Conservation (phyloP, 2,113 vertebrate species). For the Carassius gibelio region DNA sequence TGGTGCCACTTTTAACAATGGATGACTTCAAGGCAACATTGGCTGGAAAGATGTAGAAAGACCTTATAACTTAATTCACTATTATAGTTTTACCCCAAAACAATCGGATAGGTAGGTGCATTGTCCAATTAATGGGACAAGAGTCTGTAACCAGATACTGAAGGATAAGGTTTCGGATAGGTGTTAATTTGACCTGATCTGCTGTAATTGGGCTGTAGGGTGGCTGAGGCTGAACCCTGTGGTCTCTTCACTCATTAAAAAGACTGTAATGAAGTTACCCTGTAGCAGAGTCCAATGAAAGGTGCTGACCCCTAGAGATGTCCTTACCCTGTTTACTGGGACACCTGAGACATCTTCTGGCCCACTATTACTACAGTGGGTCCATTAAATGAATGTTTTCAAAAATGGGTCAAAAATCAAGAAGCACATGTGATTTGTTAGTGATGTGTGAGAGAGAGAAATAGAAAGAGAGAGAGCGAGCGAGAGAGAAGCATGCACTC, state of each 20-base stretch:
- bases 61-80: too few species aligned
- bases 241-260: slow-evolving; percentile 76
- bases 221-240: slow-evolving; percentile 62
- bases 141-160: slow-evolving; percentile 63
- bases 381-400: slow-evolving; percentile 7
- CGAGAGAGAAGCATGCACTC: too few species aligned
- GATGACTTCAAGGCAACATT: neutral
- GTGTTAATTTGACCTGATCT: slow-evolving; percentile 74
- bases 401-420: neutral
- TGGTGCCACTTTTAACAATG: neutral
- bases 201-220: slow-evolving; percentile 71
- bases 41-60: too few species aligned
- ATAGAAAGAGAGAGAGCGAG: too few species aligned
- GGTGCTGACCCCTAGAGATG: slow-evolving; percentile 41
- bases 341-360: slow-evolving; percentile 18
- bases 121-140: slow-evolving; percentile 34
- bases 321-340: slow-evolving; percentile 5
- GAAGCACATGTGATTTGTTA: neutral
- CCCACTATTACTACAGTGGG: neutral
- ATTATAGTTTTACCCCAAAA: neutral
- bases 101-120: neutral
- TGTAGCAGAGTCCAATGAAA: slow-evolving; percentile 33
- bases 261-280: slow-evolving; percentile 66
- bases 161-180: slow-evolving; percentile 59
- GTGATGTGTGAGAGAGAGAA: neutral